phyloP scores from a whole-genome alignment of 2,797 vertebrate genomes.

The Jordanella pulchra region DNA sequence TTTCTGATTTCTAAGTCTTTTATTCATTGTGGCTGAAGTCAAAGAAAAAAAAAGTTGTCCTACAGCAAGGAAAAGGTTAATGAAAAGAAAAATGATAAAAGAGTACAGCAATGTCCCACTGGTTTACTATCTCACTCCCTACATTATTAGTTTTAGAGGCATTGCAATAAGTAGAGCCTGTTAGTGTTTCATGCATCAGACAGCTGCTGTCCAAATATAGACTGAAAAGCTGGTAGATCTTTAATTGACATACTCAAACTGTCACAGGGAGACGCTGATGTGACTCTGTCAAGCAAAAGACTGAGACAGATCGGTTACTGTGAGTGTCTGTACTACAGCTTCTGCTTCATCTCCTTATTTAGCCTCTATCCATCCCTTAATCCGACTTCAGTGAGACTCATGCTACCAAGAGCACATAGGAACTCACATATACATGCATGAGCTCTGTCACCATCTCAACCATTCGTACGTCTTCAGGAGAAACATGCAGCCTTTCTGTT shows the following conservation, averaged over 20 bases:
- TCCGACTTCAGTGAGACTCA: conserved; percentile 34
- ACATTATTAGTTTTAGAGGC: conserved; percentile 13
- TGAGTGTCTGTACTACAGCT: conserved; percentile 2
- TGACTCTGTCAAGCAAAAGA: conserved; percentile 50
- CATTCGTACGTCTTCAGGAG: conserved; percentile 50
- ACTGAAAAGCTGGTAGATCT: conserved; percentile 20
- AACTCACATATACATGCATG: conserved; percentile 18
- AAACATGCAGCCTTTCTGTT: conserved; percentile 30
- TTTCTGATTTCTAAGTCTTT: conserved; percentile 11
- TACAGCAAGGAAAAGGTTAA: not conserved
- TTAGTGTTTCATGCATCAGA: conserved; percentile 16
- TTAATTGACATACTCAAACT: conserved; percentile 49
- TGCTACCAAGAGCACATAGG: conserved; percentile 22
- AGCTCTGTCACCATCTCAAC: conserved; percentile 18
- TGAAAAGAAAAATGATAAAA: not conserved
- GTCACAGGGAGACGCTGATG: conserved; percentile 35
- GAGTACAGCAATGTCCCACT: conserved; percentile 2
- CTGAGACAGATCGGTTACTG: conserved; percentile 58
- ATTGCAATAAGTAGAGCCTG: conserved; percentile 13
- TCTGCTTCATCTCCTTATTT: conserved; percentile 55
- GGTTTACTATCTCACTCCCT: not conserved
- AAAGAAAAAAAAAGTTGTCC: conserved; percentile 7
- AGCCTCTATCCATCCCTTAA: conserved; percentile 49
- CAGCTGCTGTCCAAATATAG: conserved; percentile 45
- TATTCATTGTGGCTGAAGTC: conserved; percentile 16